Evolutionary conservation across 2,888 invertebrate species (phyloP), one percentile per base, ranked within the genome.

Genomic region (Lampropteryx suffumata): DNA sequence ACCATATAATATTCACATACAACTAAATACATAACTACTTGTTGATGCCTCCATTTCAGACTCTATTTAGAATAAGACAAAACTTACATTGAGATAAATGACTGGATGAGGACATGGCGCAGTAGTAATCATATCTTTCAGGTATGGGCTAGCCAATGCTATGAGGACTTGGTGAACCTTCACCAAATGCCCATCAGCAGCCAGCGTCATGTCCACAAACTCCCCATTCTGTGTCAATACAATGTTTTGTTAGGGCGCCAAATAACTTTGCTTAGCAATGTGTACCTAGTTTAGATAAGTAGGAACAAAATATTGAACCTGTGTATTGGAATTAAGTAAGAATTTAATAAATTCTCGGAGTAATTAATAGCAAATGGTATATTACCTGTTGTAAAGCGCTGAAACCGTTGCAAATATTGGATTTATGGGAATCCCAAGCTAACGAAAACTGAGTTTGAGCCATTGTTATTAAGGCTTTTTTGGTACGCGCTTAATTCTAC

Each of bases 191-290:
- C 88, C 89, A 64, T 89, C 88, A 2, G 89, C 88, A 21, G 89
- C 89, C 50, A 90, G 49, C 0, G 90, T 90, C 84, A 90, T 82
- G 45, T 90, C 90, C 13, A 90, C 90, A 65, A 90, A 85, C 56
- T 90, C 89, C 5, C 83, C 89, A 82, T 84, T 89, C 90, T 90
- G 67, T 17, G 76, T 73, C 41, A 35, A 37, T 2, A 11, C 4
- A 8, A 34, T 1, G 3, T 17, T 3, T 17, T 17, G n/a, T n/a
- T n/a, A n/a, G n/a, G n/a, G n/a, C n/a, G n/a, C n/a, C n/a, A n/a
- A n/a, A n/a, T n/a, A n/a, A n/a, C n/a, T n/a, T n/a, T n/a, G n/a
- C n/a, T n/a, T n/a, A n/a, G n/a, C n/a, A n/a, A n/a, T n/a, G n/a
- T n/a, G n/a, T n/a, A n/a, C n/a, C n/a, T n/a, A n/a, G n/a, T n/a